Conservation (phyloP, 2,113 vertebrate species). For the Tetraodon nigroviridis region DNA sequence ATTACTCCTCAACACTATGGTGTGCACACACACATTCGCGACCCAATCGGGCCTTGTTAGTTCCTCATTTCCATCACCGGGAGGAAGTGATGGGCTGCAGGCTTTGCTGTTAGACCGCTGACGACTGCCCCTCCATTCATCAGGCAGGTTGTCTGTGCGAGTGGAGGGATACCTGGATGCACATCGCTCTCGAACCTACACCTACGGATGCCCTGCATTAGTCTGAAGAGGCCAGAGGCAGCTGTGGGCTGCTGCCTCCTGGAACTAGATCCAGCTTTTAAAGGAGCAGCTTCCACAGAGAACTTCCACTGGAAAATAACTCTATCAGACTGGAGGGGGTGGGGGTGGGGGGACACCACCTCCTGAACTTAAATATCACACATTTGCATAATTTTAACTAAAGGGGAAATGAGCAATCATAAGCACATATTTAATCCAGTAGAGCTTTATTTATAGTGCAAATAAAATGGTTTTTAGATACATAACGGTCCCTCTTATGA, state of each 20-base stretch:
- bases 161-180: neutral
- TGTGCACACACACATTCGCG: slow-evolving; percentile 17
- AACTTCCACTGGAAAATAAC: slow-evolving; percentile 14
- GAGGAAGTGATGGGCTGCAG: slow-evolving; percentile 51
- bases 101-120: slow-evolving; percentile 41
- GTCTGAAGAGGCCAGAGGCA: slow-evolving; percentile 21
- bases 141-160: slow-evolving; percentile 21
- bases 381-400: slow-evolving; percentile 25
- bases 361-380: slow-evolving; percentile 17
- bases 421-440: slow-evolving; percentile 12
- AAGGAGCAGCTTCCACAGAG: slow-evolving; percentile 26
- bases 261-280: slow-evolving; percentile 20
- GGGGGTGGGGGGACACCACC: slow-evolving; percentile 1
- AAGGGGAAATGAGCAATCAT: slow-evolving; percentile 12
- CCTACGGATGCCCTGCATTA: slow-evolving; percentile 6
- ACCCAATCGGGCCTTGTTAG: slow-evolving; percentile 55
- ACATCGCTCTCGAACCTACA: slow-evolving; percentile 1
- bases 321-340: slow-evolving; percentile 21
- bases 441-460: slow-evolving; percentile 15
- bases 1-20: slow-evolving; percentile 38
- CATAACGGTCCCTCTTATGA: slow-evolving; percentile 4
- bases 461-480: slow-evolving; percentile 15
- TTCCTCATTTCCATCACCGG: slow-evolving; percentile 57
- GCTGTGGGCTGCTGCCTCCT: slow-evolving; percentile 17
- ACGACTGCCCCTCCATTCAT: slow-evolving; percentile 57